Evolutionary conservation across 2,888 invertebrate species (phyloP), one percentile per base, ranked within the genome.

Genomic region (Aspidiotus rigidus): DNA sequence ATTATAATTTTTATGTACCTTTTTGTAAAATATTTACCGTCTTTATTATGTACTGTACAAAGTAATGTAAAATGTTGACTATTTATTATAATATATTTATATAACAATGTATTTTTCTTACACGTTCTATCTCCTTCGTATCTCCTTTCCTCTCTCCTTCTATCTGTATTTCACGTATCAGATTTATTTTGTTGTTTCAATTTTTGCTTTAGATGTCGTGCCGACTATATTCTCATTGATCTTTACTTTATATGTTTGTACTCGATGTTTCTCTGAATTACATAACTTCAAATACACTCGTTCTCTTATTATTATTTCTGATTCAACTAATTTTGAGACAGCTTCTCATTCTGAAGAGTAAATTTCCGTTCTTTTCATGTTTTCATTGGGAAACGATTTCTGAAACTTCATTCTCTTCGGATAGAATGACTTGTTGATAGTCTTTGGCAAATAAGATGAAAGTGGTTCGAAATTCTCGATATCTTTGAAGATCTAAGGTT

Each of bases 161-260:
- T 66, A 54, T 55, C 57, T 59, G 13, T 28, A 39, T 28, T 56
- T 44, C 44, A 17, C 40, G 44, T 56, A 42, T 56, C 39, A 57
- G 10, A 28, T 9, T 64, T 66, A 55, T 55, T 64, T 55, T 64
- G 56, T 56, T 41, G 66, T 57, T 66, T 66, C 57, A 66, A 57
- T 55, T 64, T 66, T 56, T 41, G 66, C 66, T 66, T 66, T 66
- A 66, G 66, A 66, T 66, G 66, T 63, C 53, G 63, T 66, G 66
- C 66, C 55, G 66, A 66, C 44, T 66, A 66, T 66, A 66, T 66
- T 66, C 53, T 57, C 66, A 41, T 56, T 57, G 66, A 66, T 66
- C 66, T 66, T 66, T 66, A 64, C 64, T 64, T 64, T 64, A 64
- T 66, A 66, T 66, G 66, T 66, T 56, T 66, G 66, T 66, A 66